Conservation (phyloP, 2,797 vertebrate species). For the Cossypha heuglini region DNA sequence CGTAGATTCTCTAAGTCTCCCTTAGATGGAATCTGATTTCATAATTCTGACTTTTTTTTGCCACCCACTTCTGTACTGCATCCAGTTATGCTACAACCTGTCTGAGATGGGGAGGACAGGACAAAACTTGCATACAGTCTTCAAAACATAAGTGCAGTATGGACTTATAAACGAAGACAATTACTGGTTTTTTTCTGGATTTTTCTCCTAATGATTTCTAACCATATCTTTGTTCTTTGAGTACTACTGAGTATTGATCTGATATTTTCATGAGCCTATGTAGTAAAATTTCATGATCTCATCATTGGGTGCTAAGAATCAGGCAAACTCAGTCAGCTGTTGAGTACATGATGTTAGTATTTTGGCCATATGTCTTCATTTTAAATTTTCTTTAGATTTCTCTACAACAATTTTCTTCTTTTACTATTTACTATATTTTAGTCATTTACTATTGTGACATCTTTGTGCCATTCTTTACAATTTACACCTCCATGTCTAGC, state of each 20-base stretch:
- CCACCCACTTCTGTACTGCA: background rate
- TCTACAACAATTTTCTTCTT: background rate
- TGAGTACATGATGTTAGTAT: background rate
- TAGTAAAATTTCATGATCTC: background rate
- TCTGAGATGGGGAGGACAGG: background rate
- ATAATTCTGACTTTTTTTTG: background rate
- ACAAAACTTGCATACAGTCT: background rate
- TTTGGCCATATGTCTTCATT: background rate
- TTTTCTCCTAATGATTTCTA: background rate
- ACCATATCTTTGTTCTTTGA: background rate
- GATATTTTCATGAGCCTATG: background rate
- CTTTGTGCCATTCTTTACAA: background rate
- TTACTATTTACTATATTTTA: background rate
- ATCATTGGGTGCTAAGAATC: background rate
- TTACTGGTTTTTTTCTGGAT: fast-evolving
- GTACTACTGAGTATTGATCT: background rate
- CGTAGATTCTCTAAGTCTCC: background rate
- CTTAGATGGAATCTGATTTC: background rate
- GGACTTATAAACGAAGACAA: background rate
- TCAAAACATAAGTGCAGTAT: background rate
- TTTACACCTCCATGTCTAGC: background rate
- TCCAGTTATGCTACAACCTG: background rate
- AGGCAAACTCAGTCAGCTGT: background rate
- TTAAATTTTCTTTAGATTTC: background rate
- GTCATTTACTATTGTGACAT: background rate